phyloP scores from a whole-genome alignment of 2,888 invertebrate species.

The Limenitis camilla region DNA sequence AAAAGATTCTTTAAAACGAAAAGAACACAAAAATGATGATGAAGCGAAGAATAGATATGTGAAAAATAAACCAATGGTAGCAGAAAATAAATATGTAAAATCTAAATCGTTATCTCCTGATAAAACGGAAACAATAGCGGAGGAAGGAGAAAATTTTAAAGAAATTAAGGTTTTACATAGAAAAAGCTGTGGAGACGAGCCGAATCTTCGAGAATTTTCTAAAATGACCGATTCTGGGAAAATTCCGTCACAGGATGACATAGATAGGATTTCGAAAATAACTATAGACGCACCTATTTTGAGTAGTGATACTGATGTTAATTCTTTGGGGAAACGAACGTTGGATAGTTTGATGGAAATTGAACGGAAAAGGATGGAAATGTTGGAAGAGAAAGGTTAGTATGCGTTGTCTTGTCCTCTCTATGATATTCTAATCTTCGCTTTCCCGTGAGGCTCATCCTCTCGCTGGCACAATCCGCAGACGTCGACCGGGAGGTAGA shows the following conservation, averaged over 20 bases:
- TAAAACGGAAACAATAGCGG: slow-evolving; percentile 44
- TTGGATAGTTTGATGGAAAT: slow-evolving; percentile 92
- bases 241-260: slow-evolving; percentile 88
- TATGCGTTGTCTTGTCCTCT: slow-evolving; percentile 3
- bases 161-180: slow-evolving; percentile 42
- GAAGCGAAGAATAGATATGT: slow-evolving; percentile 55
- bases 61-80: slow-evolving; percentile 51
- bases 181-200: slow-evolving; percentile 69
- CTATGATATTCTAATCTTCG: not conserved
- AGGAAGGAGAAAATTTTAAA: slow-evolving; percentile 33
- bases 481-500: too few relatives aligned
- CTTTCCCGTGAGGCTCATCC: too few relatives aligned
- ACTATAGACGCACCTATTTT: slow-evolving; percentile 87
- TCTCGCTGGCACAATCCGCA: too few relatives aligned
- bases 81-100: slow-evolving; percentile 64
- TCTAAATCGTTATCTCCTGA: slow-evolving; percentile 61
- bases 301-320: slow-evolving; percentile 78
- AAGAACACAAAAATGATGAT: slow-evolving; percentile 43
- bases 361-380: slow-evolving; percentile 88
- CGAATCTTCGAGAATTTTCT: slow-evolving; percentile 46
- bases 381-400: slow-evolving; percentile 92
- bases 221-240: slow-evolving; percentile 57
- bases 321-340: slow-evolving; percentile 82
- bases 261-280: slow-evolving; percentile 91
- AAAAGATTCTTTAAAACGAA: slow-evolving; percentile 61